Conservation (phyloP, 2,797 vertebrate species). For the Psittacula derbiana region DNA sequence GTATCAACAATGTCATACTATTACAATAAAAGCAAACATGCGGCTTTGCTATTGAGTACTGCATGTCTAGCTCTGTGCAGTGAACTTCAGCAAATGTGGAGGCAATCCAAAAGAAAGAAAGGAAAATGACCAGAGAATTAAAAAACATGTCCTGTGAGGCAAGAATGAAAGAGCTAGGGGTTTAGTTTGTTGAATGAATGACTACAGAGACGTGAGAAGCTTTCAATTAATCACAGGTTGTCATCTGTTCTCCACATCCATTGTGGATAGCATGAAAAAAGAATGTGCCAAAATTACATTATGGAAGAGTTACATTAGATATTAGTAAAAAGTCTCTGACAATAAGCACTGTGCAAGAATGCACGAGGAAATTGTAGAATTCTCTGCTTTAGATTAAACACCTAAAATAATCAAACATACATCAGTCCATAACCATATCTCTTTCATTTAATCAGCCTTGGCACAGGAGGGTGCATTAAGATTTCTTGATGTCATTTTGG, state of each 20-base stretch:
- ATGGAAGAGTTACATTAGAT: background rate
- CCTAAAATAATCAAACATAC: background rate
- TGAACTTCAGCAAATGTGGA: background rate
- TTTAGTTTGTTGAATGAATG: background rate
- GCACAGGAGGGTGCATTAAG: background rate
- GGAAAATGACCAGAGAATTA: background rate
- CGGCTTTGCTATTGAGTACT: background rate
- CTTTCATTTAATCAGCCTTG: background rate
- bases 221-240: background rate
- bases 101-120: background rate
- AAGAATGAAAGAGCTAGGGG: background rate
- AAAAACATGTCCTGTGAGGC: background rate
- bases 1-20: constrained; percentile 3
- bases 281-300: background rate
- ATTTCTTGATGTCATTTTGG: background rate
- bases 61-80: background rate
- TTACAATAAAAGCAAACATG: constrained; percentile 17
- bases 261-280: background rate
- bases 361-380: background rate
- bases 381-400: background rate
- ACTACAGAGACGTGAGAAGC: background rate
- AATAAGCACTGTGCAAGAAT: background rate
- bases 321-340: background rate
- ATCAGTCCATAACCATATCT: background rate
- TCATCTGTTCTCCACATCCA: background rate